Percentiles rank a stretch among this genome's conserved stretches.
phyloP scores from a whole-genome alignment of 64 coral and sea anemone genomes.

The Exaiptasia diaphana region DNA sequence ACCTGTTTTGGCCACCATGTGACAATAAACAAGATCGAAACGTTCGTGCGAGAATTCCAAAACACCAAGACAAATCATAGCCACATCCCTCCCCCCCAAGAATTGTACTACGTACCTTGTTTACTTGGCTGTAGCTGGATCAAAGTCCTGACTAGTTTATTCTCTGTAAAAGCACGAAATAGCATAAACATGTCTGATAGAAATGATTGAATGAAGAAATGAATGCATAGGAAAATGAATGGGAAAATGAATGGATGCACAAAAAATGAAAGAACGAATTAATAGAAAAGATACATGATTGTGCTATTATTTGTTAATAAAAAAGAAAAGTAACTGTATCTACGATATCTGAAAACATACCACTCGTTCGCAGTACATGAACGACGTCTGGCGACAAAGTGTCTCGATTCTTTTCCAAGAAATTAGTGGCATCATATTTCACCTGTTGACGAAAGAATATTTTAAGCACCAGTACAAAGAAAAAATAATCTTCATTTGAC shows the following conservation, averaged over 20 bases:
- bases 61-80: no score
- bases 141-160: constrained; percentile 70
- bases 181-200: neutral
- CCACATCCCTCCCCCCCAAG: no score
- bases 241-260: neutral
- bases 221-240: neutral
- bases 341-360: constrained; percentile 37
- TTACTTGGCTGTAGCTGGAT: no score
- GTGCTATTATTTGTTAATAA: neutral
- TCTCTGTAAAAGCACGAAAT: constrained; percentile 60
- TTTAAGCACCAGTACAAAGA: neutral
- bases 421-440: constrained; percentile 85
- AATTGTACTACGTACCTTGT: no score
- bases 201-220: neutral
- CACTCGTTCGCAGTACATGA: constrained; percentile 72
- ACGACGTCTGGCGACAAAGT: constrained; percentile 85
- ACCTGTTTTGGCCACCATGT: no score
- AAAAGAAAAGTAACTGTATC: neutral
- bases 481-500: neutral
- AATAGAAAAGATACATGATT: neutral
- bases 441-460: constrained; percentile 34
- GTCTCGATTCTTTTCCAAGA: constrained; percentile 95
- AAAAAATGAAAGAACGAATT: neutral
- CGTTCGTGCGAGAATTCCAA: no score
- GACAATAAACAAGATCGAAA: no score